A percentile compares a stretch with the other conserved stretches of the same genome.
Conservation (phyloP, 2,797 vertebrate species). For the Denticeps clupeoides region DNA sequence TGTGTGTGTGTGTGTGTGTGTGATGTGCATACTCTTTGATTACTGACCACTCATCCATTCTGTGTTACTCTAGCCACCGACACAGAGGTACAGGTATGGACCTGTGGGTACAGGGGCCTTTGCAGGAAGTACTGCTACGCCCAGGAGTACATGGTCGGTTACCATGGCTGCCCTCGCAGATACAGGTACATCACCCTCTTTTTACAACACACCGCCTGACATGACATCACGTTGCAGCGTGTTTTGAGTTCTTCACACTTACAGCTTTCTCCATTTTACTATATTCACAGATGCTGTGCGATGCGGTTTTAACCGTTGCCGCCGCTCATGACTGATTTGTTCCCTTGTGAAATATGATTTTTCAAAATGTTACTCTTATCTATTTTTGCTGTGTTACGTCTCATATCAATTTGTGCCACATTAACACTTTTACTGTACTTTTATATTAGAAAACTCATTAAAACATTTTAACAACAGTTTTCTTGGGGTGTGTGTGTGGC, state of each 20-base stretch:
- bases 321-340: too few species aligned
- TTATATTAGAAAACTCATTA: too few species aligned
- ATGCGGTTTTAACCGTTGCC: slow-evolving; percentile 23
- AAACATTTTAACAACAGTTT: too few species aligned
- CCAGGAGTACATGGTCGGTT: slow-evolving; percentile 27
- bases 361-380: too few species aligned
- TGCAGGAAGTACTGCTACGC: slow-evolving; percentile 32
- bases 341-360: too few species aligned
- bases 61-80: slow-evolving; percentile 20
- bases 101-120: slow-evolving; percentile 21
- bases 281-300: slow-evolving; percentile 31
- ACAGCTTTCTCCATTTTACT: neutral
- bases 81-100: slow-evolving; percentile 1
- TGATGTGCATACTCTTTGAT: too few species aligned
- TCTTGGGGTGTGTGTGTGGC: too few species aligned
- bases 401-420: too few species aligned
- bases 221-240: too few species aligned
- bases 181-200: slow-evolving; percentile 19
- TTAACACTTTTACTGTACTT: too few species aligned
- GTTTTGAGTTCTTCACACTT: neutral
- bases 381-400: too few species aligned
- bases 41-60: neutral
- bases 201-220: neutral
- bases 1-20: too few species aligned
- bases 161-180: slow-evolving; percentile 32